Evolutionary conservation across 2,113 vertebrate genomes (phyloP).

Genomic region (Pomatostomus ruficeps): DNA sequence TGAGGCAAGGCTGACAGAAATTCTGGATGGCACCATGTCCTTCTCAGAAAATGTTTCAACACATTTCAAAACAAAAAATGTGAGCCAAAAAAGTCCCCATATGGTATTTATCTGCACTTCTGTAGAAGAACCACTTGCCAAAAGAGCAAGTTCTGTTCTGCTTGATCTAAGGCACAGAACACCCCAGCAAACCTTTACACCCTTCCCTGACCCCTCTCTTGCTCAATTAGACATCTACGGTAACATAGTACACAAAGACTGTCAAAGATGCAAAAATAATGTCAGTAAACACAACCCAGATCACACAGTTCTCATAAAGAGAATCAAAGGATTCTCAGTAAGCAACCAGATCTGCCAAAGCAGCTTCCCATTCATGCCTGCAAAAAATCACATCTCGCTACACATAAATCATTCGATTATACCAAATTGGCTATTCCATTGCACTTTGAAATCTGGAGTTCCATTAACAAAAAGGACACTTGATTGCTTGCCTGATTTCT

Average conservation of each 20-base stretch:
- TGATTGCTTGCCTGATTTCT: not conserved
- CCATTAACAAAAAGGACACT: not conserved
- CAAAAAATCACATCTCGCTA: not conserved
- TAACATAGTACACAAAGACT: not conserved
- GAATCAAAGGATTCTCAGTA: not conserved
- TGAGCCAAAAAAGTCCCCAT: not conserved
- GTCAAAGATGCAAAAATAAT: not conserved
- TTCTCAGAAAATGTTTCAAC: constrained; percentile 10
- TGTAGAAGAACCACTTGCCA: not conserved
- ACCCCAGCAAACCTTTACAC: not conserved
- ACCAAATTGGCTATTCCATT: not conserved
- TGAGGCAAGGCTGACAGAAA: not conserved
- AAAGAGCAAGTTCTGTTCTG: not conserved
- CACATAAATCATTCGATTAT: not conserved
- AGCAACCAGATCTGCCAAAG: not conserved
- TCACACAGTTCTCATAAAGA: not conserved
- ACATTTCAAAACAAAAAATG: constrained; percentile 12
- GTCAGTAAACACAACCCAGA: not conserved
- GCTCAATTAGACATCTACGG: not conserved
- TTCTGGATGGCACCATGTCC: not conserved
- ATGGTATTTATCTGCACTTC: constrained; percentile 14
- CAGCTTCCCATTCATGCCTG: not conserved
- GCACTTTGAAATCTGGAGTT: not conserved
- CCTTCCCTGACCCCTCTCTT: not conserved
- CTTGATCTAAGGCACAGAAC: not conserved